These are phyloP conservation scores for Geotrupes spiniger DNA, from an alignment of 2,888 invertebrate species.

Conservation along the genomic window DNA sequence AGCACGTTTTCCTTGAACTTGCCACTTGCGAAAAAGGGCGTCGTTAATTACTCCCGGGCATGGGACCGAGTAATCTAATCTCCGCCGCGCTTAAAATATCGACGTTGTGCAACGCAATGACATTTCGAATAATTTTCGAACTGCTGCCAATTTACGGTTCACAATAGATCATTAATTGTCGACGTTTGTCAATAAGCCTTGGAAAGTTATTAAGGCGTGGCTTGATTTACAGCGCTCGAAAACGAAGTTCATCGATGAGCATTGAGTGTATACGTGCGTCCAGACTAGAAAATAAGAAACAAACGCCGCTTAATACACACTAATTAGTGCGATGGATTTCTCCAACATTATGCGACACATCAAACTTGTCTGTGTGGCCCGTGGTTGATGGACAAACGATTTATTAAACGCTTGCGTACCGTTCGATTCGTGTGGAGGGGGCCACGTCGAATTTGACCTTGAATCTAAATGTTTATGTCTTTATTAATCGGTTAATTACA, in stretches of 20 bases:
- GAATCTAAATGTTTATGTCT: no score
- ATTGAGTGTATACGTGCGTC: no score
- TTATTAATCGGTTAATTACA: no score
- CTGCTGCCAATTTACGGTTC: constrained; percentile 20
- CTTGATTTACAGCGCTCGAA: constrained; percentile 18
- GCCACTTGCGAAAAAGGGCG: no score
- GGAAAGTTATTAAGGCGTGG: constrained; percentile 24
- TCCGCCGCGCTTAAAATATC: no score
- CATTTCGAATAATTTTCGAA: constrained; percentile 14
- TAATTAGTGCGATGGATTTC: constrained; percentile 4
- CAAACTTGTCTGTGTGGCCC: not conserved
- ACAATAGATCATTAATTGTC: constrained; percentile 26
- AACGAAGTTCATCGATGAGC: constrained; percentile 19
- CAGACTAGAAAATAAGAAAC: constrained; percentile 2
- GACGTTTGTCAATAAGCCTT: constrained; percentile 25
- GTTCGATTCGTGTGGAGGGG: no score
- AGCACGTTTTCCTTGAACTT: no score
- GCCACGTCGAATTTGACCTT: no score
- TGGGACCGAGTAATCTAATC: no score
- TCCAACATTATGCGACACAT: not conserved
- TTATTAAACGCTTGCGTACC: no score
- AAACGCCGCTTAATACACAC: not conserved
- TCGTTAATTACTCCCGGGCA: no score
- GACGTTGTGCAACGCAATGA: not conserved
- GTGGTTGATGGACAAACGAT: no score